phyloP scores from a whole-genome alignment of 1,140 invertebrate species.

The Diabrotica undecimpunctata region DNA sequence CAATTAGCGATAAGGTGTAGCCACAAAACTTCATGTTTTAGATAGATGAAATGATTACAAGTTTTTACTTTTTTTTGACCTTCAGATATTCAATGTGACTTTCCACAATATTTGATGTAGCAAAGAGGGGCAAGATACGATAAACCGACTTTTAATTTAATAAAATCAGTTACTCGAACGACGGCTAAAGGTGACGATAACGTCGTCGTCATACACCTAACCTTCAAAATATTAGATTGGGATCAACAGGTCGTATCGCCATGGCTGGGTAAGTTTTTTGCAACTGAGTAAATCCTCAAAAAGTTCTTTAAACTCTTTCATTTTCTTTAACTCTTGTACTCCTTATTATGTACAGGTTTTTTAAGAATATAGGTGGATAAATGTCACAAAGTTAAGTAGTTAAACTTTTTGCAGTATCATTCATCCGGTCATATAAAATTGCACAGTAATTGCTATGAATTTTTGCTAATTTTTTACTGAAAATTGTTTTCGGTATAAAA shows the following conservation, averaged over 20 bases:
- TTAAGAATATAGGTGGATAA: neutral
- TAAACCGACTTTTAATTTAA: neutral
- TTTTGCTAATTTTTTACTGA: neutral
- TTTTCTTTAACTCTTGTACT: neutral
- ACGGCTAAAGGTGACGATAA: neutral
- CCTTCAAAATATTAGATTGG: neutral
- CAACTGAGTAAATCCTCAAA: too few relatives aligned
- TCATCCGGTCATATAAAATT: neutral
- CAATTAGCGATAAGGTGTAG: too few relatives aligned
- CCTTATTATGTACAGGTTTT: neutral
- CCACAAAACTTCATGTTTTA: too few relatives aligned
- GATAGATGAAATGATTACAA: too few relatives aligned
- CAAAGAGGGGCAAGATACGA: neutral
- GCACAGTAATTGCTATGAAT: neutral
- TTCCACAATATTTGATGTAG: neutral
- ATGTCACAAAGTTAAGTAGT: neutral
- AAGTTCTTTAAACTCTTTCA: neutral
- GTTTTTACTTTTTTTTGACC: neutral
- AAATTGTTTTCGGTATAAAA: too few relatives aligned
- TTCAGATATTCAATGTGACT: constrained; percentile 10
- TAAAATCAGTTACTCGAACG: neutral
- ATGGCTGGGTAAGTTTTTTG: constrained; percentile 15
- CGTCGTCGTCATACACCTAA: neutral
- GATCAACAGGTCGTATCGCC: constrained; percentile 12
- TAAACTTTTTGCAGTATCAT: neutral